Evolutionary conservation across 2,797 vertebrate genomes (phyloP).

Genomic region (Choloepus didactylus): DNA sequence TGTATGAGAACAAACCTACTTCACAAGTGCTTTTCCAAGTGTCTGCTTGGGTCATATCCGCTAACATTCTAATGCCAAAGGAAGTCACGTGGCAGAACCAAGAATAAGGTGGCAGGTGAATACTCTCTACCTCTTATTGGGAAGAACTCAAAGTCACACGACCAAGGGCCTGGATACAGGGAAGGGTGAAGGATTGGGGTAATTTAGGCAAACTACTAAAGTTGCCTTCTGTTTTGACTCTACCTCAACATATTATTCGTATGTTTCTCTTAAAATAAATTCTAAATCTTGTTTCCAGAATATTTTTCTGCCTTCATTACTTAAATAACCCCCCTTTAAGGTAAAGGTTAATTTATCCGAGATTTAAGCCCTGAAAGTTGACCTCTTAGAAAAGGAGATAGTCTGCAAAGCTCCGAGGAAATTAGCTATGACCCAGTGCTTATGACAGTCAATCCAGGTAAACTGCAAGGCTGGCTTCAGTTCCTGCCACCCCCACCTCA

Average conservation of each 20-base stretch:
- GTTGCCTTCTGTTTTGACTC: not conserved
- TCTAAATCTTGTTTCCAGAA: not conserved
- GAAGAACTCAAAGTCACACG: not conserved
- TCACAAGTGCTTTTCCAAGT: constrained; percentile 2
- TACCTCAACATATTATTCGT: not conserved
- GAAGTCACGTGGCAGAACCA: not conserved
- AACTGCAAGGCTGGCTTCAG: not conserved
- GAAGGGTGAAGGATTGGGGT: not conserved
- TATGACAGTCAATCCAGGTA: not conserved
- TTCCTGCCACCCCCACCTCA: not conserved
- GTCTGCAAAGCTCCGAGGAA: not conserved
- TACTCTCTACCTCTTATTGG: not conserved
- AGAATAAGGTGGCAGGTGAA: not conserved
- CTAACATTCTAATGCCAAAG: constrained; percentile 32
- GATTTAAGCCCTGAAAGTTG: not conserved
- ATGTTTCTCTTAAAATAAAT: constrained; percentile 21
- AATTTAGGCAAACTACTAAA: not conserved
- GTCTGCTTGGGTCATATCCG: not conserved
- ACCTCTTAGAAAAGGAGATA: not conserved
- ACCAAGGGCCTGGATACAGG: not conserved
- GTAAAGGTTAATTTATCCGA: not conserved
- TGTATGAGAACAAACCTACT: not conserved
- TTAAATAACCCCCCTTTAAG: constrained; percentile 17
- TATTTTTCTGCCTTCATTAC: not conserved
- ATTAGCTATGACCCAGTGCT: not conserved